A percentile compares a stretch with the other conserved stretches of the same genome.
These are phyloP conservation scores for Fulmarus glacialis DNA, from an alignment of 2,113 vertebrate genomes.

Conservation along the genomic window DNA sequence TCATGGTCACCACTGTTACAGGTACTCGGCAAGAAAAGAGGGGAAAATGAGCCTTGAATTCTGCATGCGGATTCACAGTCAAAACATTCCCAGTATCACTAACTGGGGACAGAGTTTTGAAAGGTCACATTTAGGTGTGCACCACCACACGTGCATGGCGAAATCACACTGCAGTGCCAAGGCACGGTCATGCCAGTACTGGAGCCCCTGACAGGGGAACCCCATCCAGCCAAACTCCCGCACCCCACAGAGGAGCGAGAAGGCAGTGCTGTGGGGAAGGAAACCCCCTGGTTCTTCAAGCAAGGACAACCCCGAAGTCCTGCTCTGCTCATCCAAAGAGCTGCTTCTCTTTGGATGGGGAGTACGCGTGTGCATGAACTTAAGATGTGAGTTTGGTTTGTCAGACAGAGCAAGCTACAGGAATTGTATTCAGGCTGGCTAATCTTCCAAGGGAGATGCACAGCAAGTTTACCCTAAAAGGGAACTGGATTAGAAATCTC, in stretches of 20 bases:
- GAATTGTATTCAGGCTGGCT: background rate
- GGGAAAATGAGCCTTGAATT: background rate
- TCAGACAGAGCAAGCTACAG: background rate
- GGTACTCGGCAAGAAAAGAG: background rate
- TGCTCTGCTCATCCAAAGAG: background rate
- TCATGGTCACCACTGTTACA: background rate
- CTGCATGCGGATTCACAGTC: background rate
- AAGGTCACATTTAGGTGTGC: rapidly evolving
- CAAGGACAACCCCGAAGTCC: background rate
- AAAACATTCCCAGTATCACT: background rate
- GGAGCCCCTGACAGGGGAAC: background rate
- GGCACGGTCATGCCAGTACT: rapidly evolving
- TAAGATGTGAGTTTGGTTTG: background rate
- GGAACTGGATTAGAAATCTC: background rate
- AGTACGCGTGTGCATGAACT: rapidly evolving
- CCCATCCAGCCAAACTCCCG: background rate
- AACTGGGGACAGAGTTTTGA: background rate
- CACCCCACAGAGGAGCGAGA: background rate
- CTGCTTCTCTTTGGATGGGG: background rate
- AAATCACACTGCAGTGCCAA: background rate
- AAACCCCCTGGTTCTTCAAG: background rate
- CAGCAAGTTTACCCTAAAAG: background rate
- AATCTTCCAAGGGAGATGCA: background rate
- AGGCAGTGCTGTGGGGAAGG: background rate
- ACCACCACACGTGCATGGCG: rapidly evolving